Evolutionary conservation across 2,888 invertebrate species (phyloP).

Genomic region (Tanypteryx hageni): DNA sequence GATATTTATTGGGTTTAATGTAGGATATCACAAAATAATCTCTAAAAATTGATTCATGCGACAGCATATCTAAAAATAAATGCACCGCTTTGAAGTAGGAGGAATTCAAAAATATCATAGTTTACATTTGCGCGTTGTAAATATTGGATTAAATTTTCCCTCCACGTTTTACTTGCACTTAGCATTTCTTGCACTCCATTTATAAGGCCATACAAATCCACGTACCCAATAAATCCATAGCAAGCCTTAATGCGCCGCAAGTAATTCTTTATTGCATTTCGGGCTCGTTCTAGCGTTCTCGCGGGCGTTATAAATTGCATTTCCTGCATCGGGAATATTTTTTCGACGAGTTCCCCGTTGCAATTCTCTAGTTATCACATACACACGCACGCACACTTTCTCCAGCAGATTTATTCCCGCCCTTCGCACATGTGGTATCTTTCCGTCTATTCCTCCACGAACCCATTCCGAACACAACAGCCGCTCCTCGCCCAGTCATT

Average conservation of each 20-base stretch:
- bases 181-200: too few species aligned
- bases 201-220: neutral
- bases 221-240: neutral
- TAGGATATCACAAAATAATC: too few species aligned
- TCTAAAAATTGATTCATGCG: too few species aligned
- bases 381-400: neutral
- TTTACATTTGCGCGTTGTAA: too few species aligned
- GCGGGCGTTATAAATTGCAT: neutral
- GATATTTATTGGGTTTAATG: too few species aligned
- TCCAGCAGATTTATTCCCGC: neutral
- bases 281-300: neutral
- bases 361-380: neutral
- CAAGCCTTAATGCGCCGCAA: neutral
- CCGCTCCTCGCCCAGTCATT: slow-evolving; percentile 1
- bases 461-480: slow-evolving; percentile 18
- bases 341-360: neutral
- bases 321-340: neutral
- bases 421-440: neutral
- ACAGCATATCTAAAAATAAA: too few species aligned
- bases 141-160: too few species aligned
- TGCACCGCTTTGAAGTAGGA: too few species aligned
- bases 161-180: too few species aligned
- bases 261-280: neutral
- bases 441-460: neutral
- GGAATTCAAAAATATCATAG: too few species aligned